Evolutionary conservation across 92 coral and sea anemone species (phyloP).

Genomic region (Paragorgia papillata): DNA sequence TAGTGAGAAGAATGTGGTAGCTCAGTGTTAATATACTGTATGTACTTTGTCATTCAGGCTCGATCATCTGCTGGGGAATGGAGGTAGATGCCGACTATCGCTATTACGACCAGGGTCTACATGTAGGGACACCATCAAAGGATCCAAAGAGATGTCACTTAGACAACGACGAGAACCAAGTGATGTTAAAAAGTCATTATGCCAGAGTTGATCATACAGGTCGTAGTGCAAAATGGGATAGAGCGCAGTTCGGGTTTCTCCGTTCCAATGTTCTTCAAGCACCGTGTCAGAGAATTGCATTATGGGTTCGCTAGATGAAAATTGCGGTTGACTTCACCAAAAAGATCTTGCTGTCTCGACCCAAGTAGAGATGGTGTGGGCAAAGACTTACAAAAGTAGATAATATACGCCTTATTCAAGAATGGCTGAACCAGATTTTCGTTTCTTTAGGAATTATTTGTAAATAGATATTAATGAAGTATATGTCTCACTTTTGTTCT

Average conservation of each 20-base stretch:
- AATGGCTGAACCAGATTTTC: no score
- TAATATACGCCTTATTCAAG: no score
- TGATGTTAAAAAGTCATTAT: slow-evolving; percentile 96
- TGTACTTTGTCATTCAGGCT: slow-evolving; percentile 57
- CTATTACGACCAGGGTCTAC: slow-evolving; percentile 94
- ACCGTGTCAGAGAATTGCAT: slow-evolving; percentile 81
- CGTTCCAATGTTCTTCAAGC: slow-evolving; percentile 82
- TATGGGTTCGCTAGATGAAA: slow-evolving; percentile 82
- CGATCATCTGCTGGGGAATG: slow-evolving; percentile 93
- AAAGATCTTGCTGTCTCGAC: no score
- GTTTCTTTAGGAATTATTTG: no score
- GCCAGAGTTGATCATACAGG: slow-evolving; percentile 80
- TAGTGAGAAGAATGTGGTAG: no score
- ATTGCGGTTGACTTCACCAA: no score
- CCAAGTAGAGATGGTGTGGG: no score
- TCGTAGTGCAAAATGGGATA: slow-evolving; percentile 84
- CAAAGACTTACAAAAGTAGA: no score
- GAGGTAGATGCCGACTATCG: slow-evolving; percentile 73
- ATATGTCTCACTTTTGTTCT: no score
- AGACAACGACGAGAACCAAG: slow-evolving; percentile 79
- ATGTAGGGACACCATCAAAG: slow-evolving; percentile 88
- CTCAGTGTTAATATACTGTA: no score
- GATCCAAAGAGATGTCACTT: slow-evolving; percentile 85
- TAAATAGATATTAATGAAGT: no score
- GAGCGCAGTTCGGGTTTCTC: slow-evolving; percentile 97